A percentile compares a stretch with the other conserved stretches of the same genome.
Evolutionary conservation across 2,113 vertebrate species (phyloP).

Genomic region (Poeciliopsis occidentalis): DNA sequence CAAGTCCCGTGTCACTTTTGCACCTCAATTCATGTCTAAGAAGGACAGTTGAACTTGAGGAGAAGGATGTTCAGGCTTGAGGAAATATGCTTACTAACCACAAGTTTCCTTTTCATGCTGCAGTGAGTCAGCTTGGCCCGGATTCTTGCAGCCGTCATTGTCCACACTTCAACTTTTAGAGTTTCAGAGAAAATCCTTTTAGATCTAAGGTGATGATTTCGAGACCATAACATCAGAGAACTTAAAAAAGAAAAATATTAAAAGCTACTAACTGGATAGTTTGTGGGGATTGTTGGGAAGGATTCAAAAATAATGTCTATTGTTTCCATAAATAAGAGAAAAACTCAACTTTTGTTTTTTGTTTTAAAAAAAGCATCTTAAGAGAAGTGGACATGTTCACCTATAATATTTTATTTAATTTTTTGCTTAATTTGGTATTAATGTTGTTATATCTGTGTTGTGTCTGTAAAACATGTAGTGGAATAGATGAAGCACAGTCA

Average conservation of each 20-base stretch:
- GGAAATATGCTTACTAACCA: not conserved
- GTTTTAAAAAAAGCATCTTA: not conserved
- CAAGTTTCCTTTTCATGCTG: not conserved
- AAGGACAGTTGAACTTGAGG: not conserved
- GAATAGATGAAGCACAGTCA: no score
- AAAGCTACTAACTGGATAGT: no score
- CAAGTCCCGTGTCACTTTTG: no score
- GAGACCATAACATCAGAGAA: not conserved
- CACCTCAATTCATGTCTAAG: not conserved
- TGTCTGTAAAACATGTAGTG: no score
- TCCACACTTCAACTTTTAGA: not conserved
- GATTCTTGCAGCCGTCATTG: not conserved
- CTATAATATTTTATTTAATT: no score
- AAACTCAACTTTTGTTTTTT: not conserved
- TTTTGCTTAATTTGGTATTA: no score
- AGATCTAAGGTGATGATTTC: not conserved
- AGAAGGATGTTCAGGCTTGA: not conserved
- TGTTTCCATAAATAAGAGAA: not conserved
- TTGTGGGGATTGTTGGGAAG: not conserved
- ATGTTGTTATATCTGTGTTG: no score
- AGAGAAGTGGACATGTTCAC: no score
- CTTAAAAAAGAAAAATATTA: not conserved
- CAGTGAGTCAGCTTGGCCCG: constrained; percentile 6
- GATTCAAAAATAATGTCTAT: not conserved
- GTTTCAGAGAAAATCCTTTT: not conserved